phyloP scores from a whole-genome alignment of 2,113 vertebrate genomes.

The Carettochelys insculpta region DNA sequence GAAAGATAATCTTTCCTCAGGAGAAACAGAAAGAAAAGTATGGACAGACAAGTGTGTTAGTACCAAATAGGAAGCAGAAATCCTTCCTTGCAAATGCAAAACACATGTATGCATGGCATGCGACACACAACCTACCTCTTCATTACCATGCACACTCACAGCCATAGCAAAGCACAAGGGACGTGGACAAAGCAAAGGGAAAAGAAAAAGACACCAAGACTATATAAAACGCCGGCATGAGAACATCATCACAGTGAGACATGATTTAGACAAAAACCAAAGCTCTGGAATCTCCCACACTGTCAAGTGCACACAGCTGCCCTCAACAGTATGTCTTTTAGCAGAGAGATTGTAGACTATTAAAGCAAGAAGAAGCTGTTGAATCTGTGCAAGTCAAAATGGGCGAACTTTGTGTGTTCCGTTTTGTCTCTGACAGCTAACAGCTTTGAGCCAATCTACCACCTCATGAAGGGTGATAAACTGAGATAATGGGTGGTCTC shows the following conservation, averaged over 20 bases:
- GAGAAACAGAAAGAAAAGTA: not conserved
- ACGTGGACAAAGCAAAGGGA: not conserved
- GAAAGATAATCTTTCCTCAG: not conserved
- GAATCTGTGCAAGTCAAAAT: not conserved
- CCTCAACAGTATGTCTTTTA: not conserved
- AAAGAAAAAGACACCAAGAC: not conserved
- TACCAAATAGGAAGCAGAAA: not conserved
- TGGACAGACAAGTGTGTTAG: conserved; percentile 15
- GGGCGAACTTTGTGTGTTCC: not conserved
- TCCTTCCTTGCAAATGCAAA: not conserved
- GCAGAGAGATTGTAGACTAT: not conserved
- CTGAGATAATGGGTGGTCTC: not conserved
- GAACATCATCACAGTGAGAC: not conserved
- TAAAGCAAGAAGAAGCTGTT: not conserved
- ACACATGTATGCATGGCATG: not conserved
- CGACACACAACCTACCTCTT: not conserved
- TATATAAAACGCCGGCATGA: not conserved
- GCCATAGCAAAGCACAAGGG: not conserved
- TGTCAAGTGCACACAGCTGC: rapidly evolving
- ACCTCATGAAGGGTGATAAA: conserved; percentile 29
- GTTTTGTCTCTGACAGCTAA: not conserved
- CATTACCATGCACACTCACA: not conserved
- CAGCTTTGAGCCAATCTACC: not conserved
- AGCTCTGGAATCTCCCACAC: conserved; percentile 34
- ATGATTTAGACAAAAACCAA: not conserved